Percentiles rank a stretch among this genome's conserved stretches.
Conservation (phyloP, 1,140 invertebrate genomes). For the Lineus longissimus region DNA sequence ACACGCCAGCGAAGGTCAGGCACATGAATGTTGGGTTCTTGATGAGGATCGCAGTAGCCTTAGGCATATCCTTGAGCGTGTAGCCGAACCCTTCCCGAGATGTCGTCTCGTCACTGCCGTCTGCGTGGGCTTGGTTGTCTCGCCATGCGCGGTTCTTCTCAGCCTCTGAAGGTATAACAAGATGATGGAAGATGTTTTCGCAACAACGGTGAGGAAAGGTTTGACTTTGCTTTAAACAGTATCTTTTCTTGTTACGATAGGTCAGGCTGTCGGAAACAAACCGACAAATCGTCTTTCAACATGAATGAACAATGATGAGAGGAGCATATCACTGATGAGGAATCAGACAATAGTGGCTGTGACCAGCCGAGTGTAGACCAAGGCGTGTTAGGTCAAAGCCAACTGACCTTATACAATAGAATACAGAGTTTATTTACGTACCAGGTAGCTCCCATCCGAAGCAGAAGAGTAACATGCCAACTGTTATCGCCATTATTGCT, state of each 20-base stretch:
- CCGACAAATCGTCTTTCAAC: too few species aligned
- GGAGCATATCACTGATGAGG: too few species aligned
- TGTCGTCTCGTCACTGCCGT: conserved; percentile 24
- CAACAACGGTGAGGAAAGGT: not conserved
- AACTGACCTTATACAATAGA: too few species aligned
- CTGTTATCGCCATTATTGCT: conserved; percentile 72
- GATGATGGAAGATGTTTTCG: not conserved
- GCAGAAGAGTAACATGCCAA: conserved; percentile 81
- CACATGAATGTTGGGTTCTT: conserved; percentile 76
- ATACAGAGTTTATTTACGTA: too few species aligned
- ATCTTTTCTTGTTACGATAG: too few species aligned
- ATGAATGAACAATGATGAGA: too few species aligned
- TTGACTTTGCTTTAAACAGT: not conserved
- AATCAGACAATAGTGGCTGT: too few species aligned
- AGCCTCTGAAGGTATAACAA: not conserved
- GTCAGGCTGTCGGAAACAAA: too few species aligned
- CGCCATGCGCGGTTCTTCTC: conserved; percentile 52
- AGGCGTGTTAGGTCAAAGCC: too few species aligned
- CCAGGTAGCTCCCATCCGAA: conserved; percentile 68
- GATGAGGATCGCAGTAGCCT: conserved; percentile 58
- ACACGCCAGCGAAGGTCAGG: conserved; percentile 69
- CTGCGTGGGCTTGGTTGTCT: conserved; percentile 66
- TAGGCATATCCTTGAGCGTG: conserved; percentile 64
- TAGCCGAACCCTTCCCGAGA: conserved; percentile 55
- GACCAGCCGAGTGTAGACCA: too few species aligned